Base-by-base conservation (phyloP, 1,140 invertebrate genomes). In the Bradysia coprophila region DNA sequence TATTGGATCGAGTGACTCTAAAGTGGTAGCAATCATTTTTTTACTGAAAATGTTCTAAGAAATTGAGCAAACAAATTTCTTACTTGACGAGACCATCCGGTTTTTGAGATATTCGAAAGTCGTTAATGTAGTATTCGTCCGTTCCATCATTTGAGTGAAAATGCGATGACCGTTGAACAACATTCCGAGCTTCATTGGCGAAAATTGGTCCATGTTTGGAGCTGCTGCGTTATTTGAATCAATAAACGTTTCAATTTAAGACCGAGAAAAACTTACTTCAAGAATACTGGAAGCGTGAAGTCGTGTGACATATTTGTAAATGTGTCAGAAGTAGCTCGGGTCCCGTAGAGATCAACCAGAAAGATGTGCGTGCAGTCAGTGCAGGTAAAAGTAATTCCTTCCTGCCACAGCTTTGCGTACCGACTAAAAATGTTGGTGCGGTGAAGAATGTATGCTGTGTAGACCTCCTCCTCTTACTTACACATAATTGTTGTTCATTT, bases 391-490 rank as follows among this genome's bases (percentile, higher is more conserved):
- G 81, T 85, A 0, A 89, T 78, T 1, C 84, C 84, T 61, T 86
- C 86, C 56, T 87, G 82, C 80, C 82, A 87, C 80, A 89, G 88
- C 57, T 89, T 88, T 6, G 83, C 84, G 46, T 77, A 84, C 50
- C 81, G 75, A 38, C 44, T 51, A 37, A n/a, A n/a, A n/a, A n/a
- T n/a, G n/a, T n/a, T n/a, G n/a, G n/a, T n/a, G n/a, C n/a, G n/a
- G n/a, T n/a, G n/a, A n/a, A n/a, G n/a, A n/a, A n/a, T n/a, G n/a
- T n/a, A n/a, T n/a, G n/a, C n/a, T n/a, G n/a, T n/a, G n/a, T n/a
- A n/a, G n/a, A n/a, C n/a, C n/a, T n/a, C n/a, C n/a, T n/a, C n/a
- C n/a, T n/a, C n/a, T n/a, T n/a, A n/a, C n/a, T n/a, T n/a, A 61
- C 56, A 61, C 51, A 51, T 49, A 57, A 41, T 55, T 61, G 32